Base-by-base conservation (phyloP, 2,113 vertebrate species). In the Embiotoca jacksoni region DNA sequence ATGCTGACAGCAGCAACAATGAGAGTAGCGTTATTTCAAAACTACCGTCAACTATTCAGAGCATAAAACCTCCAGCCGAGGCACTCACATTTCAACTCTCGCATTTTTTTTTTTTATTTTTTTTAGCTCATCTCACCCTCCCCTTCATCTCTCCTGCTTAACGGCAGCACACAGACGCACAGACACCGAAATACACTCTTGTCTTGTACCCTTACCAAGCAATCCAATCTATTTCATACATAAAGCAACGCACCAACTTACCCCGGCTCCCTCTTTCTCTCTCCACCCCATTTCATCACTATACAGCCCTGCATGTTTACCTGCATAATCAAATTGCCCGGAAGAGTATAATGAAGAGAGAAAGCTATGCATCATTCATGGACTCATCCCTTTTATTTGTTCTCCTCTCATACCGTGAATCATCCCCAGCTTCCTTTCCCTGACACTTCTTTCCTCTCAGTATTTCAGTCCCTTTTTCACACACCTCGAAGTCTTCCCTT, bases 301-400 rank as follows among this genome's bases (percentile, higher is more conserved):
- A 23, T 66, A 54, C 44, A 62, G 76, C 69, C 71, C 69, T 6
- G 23, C 37, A 54, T 84, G 73, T 89, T 90, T 80, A 89, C 82
- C 84, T 79, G 73, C 64, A 78, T 72, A 80, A 88, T 91, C 69
- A 61, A 83, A 78, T 60, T 75, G 59, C 44, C 56, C 3, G 0
- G 78, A 81, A 62, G 53, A 60, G 57, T 46, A 62, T 72, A 75
- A 89, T 61, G 50, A 49, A 58, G 44, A 80, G 33, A 47, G 47
- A 77, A 70, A 61, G 69, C 65, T 16, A 7, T 83, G 31, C 83
- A 87, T 91, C 80, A 85, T 87, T 88, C 77, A 91, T 86, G 58
- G 57, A 75, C 54, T 63, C 77, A 61, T 67, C 72, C 32, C 58
- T 83, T 61, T 69, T 55, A 82, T 83, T 84, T 79, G 46, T 69